A percentile compares a stretch with the other conserved stretches of the same genome.
Conservation (phyloP, 2,113 vertebrate genomes). For the Desmodus rotundus region DNA sequence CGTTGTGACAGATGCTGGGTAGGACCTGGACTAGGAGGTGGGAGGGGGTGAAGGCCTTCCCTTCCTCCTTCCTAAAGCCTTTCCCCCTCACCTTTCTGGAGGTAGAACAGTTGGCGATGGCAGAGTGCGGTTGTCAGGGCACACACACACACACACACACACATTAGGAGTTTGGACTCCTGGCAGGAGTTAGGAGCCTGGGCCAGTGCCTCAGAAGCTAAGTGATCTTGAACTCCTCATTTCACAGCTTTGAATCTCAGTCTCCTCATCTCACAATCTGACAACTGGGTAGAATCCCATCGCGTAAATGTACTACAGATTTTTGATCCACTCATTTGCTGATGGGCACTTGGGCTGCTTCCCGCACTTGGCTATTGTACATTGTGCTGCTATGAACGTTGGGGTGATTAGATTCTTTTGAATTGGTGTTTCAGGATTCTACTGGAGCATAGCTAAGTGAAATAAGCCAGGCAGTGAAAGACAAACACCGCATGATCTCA, state of each 20-base stretch:
- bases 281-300: neutral
- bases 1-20: neutral
- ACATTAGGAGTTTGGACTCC: neutral
- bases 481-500: too few species aligned
- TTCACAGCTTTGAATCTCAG: constrained; percentile 1
- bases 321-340: too few species aligned
- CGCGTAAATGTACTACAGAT: too few species aligned
- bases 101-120: neutral
- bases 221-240: neutral
- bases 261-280: neutral
- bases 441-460: too few species aligned
- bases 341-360: too few species aligned
- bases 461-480: too few species aligned
- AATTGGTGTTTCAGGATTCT: neutral
- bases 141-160: neutral
- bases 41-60: neutral
- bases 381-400: too few species aligned
- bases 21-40: neutral
- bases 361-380: too few species aligned
- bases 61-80: neutral
- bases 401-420: too few species aligned
- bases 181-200: neutral
- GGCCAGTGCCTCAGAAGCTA: neutral
- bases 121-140: neutral
- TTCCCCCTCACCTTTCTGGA: neutral